Evolutionary conservation across 2,797 vertebrate species (phyloP).

Genomic region (Vireo griseus): DNA sequence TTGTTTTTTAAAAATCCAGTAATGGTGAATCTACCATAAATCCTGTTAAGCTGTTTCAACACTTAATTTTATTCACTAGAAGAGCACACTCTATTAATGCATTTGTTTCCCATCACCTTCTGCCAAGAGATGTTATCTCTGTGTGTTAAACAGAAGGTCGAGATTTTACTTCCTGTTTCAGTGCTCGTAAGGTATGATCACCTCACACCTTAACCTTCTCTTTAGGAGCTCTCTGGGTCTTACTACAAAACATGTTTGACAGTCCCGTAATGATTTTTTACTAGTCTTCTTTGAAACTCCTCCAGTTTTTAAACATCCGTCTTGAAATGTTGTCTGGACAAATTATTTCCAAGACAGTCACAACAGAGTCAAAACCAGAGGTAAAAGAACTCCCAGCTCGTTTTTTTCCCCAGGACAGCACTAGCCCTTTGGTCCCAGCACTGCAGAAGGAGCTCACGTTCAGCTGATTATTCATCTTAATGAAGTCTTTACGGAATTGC

Average conservation of each 20-base stretch:
- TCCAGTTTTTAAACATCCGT: conserved; percentile 40
- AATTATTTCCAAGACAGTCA: conserved; percentile 45
- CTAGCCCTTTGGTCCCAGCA: conserved; percentile 24
- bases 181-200: background rate
- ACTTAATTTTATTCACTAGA: background rate
- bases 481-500: conserved; percentile 61
- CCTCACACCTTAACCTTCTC: background rate
- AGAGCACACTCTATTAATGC: background rate
- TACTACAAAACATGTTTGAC: conserved; percentile 26
- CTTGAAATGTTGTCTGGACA: conserved; percentile 32
- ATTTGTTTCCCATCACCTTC: conserved; percentile 5
- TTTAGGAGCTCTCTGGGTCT: conserved; percentile 12
- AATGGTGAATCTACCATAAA: background rate
- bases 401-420: conserved; percentile 40
- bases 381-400: background rate
- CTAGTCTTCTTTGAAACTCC: conserved; percentile 24
- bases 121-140: conserved; percentile 16
- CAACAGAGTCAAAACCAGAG: conserved; percentile 26
- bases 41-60: background rate
- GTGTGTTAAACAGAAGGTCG: background rate
- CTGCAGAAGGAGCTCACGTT: conserved; percentile 49
- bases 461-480: conserved; percentile 65
- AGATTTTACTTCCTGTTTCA: conserved; percentile 33
- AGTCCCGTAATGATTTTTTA: conserved; percentile 35
- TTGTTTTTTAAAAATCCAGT: background rate